phyloP scores from a whole-genome alignment of 2,113 vertebrate species.

The Ophiodon elongatus region DNA sequence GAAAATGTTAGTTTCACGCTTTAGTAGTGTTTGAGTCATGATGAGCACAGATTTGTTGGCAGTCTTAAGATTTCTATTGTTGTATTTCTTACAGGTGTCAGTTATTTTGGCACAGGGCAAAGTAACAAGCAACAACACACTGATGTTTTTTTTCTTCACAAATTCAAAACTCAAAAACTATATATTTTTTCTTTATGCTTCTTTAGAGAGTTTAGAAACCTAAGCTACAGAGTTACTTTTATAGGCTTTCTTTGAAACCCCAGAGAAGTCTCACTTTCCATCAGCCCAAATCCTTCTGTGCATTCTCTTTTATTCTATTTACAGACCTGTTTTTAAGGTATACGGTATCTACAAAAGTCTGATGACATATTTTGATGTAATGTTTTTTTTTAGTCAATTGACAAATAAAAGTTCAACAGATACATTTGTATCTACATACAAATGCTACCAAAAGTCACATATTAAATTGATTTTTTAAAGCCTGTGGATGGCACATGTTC shows the following conservation, averaged over 20 bases:
- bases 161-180: conserved; percentile 4
- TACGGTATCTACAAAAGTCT: background rate
- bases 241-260: conserved; percentile 40
- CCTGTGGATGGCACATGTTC: conserved; percentile 4
- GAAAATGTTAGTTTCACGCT: background rate
- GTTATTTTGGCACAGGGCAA: conserved; percentile 5
- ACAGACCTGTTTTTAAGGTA: background rate
- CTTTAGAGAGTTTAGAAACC: conserved; percentile 36
- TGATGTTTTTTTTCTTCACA: background rate
- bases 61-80: background rate
- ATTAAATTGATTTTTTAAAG: background rate
- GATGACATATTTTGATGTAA: background rate
- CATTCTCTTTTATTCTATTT: conserved; percentile 25
- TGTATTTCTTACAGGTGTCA: conserved; percentile 18
- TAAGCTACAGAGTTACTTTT: conserved; percentile 28
- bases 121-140: background rate
- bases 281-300: conserved; percentile 16
- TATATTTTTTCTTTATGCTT: conserved; percentile 7
- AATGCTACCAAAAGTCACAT: conserved; percentile 4
- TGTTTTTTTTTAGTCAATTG: background rate
- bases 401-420: background rate
- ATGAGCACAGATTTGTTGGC: conserved; percentile 1
- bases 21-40: background rate
- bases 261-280: conserved; percentile 37
- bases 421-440: background rate